phyloP scores from a whole-genome alignment of 2,888 invertebrate genomes.

The Chymomyza caudatula region DNA sequence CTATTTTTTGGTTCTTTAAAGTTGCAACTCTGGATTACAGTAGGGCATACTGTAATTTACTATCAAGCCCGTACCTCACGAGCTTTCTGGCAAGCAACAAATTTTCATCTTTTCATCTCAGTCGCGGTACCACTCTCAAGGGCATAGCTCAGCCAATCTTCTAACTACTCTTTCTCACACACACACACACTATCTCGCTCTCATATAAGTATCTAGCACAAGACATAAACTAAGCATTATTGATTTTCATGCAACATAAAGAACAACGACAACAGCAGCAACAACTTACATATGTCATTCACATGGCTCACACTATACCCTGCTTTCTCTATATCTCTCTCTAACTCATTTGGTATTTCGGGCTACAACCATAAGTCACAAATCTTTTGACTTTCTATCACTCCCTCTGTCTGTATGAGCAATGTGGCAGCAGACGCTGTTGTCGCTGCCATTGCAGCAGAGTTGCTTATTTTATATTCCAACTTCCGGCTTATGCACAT shows the following conservation, averaged over 20 bases:
- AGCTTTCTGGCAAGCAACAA: slow-evolving; percentile 49
- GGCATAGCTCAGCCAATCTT: slow-evolving; percentile 42
- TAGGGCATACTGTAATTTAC: too few relatives aligned
- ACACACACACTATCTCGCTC: slow-evolving; percentile 15
- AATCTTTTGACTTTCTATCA: slow-evolving; percentile 47
- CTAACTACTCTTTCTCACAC: background rate
- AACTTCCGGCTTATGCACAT: slow-evolving; percentile 71
- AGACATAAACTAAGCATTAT: slow-evolving; percentile 16
- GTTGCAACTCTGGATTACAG: too few relatives aligned
- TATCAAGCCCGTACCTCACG: background rate
- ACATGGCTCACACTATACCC: background rate
- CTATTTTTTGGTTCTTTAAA: too few relatives aligned
- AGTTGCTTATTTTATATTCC: slow-evolving; percentile 65
- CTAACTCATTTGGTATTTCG: background rate
- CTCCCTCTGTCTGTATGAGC: background rate
- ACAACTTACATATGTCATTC: background rate
- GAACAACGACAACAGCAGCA: background rate
- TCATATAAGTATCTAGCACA: background rate
- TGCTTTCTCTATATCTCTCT: too few relatives aligned
- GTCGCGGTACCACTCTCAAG: slow-evolving; percentile 52
- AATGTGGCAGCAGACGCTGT: background rate
- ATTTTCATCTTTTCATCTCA: slow-evolving; percentile 10
- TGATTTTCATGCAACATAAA: slow-evolving; percentile 34
- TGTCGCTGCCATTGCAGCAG: slow-evolving; percentile 2
- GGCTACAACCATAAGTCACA: slow-evolving; percentile 52